phyloP scores from a whole-genome alignment of 1,140 invertebrate species.

The Drosophila bocki region DNA sequence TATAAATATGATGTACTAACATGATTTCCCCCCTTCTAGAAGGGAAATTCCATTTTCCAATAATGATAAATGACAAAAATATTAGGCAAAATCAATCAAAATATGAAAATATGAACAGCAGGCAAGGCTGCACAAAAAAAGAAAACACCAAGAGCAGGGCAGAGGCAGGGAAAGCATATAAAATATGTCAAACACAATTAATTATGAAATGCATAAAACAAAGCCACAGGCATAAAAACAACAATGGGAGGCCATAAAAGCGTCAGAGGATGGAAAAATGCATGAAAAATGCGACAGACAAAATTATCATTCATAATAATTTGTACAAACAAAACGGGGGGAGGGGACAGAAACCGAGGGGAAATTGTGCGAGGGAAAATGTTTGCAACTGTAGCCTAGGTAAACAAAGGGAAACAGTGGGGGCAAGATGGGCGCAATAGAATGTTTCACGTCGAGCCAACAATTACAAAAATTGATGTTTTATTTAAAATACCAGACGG shows the following conservation, averaged over 20 bases:
- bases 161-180: slow-evolving; percentile 25
- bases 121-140: neutral
- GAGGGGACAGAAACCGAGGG: neutral
- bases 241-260: slow-evolving; percentile 55
- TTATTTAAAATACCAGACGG: slow-evolving; percentile 68
- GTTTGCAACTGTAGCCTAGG: slow-evolving; percentile 49
- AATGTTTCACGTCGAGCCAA: slow-evolving; percentile 48
- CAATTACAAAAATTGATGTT: slow-evolving; percentile 78
- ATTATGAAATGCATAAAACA: slow-evolving; percentile 76
- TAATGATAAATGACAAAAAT: slow-evolving; percentile 58
- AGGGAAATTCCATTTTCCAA: neutral
- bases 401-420: slow-evolving; percentile 31
- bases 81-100: slow-evolving; percentile 73
- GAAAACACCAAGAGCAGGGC: slow-evolving; percentile 13
- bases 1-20: neutral
- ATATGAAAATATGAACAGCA: slow-evolving; percentile 35
- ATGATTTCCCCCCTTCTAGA: neutral
- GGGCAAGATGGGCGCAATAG: slow-evolving; percentile 37
- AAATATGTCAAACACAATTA: slow-evolving; percentile 74
- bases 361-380: slow-evolving; percentile 9
- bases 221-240: slow-evolving; percentile 55
- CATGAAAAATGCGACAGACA: slow-evolving; percentile 73
- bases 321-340: slow-evolving; percentile 62
- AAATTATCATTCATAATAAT: slow-evolving; percentile 79
- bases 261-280: slow-evolving; percentile 47